These are phyloP conservation scores for Cheilosia pagana DNA, from an alignment of 2,888 invertebrate species.

Conservation along the genomic window DNA sequence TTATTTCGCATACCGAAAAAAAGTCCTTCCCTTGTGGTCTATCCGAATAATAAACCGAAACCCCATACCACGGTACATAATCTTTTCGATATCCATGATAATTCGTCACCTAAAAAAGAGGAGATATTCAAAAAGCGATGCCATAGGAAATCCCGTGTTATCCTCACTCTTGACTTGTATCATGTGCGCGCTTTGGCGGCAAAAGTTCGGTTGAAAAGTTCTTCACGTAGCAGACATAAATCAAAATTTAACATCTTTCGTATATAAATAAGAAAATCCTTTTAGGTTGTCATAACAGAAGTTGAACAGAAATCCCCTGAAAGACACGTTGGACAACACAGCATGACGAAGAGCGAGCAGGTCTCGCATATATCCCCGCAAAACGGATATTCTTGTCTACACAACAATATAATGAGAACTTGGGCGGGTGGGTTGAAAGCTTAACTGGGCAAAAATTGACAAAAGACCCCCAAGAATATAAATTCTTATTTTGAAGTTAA, in stretches of 20 bases:
- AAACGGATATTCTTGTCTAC: slow-evolving; percentile 57
- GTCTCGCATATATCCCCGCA: slow-evolving; percentile 27
- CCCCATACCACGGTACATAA: slow-evolving; percentile 23
- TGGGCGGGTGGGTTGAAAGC: slow-evolving; percentile 43
- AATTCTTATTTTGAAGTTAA: slow-evolving; percentile 63
- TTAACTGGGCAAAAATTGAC: slow-evolving; percentile 72
- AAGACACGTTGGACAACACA: slow-evolving; percentile 72
- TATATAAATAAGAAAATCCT: slow-evolving; percentile 73
- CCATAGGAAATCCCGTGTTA: slow-evolving; percentile 58
- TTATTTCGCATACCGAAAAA: too few relatives aligned
- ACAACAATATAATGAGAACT: slow-evolving; percentile 70
- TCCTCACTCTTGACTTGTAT: slow-evolving; percentile 56
- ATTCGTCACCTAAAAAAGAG: slow-evolving; percentile 39
- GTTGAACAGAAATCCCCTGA: slow-evolving; percentile 69
- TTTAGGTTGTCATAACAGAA: slow-evolving; percentile 73
- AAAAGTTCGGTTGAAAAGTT: slow-evolving; percentile 56
- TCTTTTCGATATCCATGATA: slow-evolving; percentile 56
- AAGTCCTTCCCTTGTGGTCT: not conserved
- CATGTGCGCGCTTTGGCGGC: slow-evolving; percentile 10
- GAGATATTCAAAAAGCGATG: slow-evolving; percentile 35
- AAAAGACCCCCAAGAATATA: slow-evolving; percentile 65
- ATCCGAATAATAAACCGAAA: slow-evolving; percentile 8
- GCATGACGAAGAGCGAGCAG: slow-evolving; percentile 10
- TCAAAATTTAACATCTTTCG: slow-evolving; percentile 72
- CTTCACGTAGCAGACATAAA: slow-evolving; percentile 73